A percentile compares a stretch with the other conserved stretches of the same genome.
Evolutionary conservation across 2,113 vertebrate species (phyloP).

Genomic region (Illadopsis cleaveri): DNA sequence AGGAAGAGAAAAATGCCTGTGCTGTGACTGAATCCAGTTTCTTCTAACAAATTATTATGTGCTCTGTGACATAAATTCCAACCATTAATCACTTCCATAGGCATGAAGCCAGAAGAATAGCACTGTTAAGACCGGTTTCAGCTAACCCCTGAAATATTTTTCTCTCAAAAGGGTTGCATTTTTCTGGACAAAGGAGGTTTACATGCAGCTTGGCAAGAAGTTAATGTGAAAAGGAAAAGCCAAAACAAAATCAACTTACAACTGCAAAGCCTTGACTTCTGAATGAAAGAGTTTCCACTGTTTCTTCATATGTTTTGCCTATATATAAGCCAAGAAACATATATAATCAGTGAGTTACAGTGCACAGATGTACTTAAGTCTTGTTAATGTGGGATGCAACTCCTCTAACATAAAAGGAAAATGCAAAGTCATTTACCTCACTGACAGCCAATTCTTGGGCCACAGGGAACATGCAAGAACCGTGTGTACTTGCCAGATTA

Average conservation of each 20-base stretch:
- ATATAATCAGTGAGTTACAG: neutral
- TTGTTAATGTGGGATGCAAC: neutral
- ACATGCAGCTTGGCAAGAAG: constrained; percentile 47
- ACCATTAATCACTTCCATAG: constrained; percentile 55
- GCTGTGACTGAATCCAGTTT: constrained; percentile 59
- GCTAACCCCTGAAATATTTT: constrained; percentile 28
- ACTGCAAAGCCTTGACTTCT: constrained; percentile 75
- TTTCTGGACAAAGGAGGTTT: constrained; percentile 53
- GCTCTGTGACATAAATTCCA: constrained; percentile 62
- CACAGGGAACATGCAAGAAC: neutral
- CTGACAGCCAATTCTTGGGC: neutral
- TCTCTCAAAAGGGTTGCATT: neutral
- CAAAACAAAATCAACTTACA: constrained; percentile 70
- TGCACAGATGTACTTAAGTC: neutral
- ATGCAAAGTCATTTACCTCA: neutral
- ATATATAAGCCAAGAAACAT: constrained; percentile 34
- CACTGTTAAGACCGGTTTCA: neutral
- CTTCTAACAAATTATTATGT: constrained; percentile 65
- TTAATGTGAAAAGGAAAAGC: constrained; percentile 25
- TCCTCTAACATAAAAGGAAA: neutral
- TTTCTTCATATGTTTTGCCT: constrained; percentile 53
- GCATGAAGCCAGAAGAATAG: constrained; percentile 54
- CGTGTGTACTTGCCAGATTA: neutral
- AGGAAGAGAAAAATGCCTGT: constrained; percentile 66
- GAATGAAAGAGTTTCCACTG: constrained; percentile 76